A percentile compares a stretch with the other conserved stretches of the same genome.
Evolutionary conservation across 2,888 invertebrate species (phyloP).

Genomic region (Campoletis raptor): DNA sequence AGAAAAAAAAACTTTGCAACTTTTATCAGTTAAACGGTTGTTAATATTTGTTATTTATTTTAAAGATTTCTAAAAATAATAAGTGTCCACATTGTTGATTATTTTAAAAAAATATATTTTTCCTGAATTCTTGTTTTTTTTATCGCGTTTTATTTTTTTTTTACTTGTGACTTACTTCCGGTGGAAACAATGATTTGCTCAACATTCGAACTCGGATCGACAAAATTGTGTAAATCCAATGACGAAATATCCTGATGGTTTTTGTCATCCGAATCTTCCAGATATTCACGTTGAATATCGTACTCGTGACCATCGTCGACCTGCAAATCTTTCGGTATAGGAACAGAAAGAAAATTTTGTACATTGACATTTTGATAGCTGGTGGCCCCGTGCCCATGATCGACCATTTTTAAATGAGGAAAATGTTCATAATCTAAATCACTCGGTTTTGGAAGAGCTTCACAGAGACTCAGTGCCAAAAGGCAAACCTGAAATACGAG

Average conservation of each 20-base stretch:
- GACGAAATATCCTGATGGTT: slow-evolving; percentile 17
- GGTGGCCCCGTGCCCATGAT: slow-evolving; percentile 80
- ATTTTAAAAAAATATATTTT: neutral
- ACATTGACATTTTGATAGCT: slow-evolving; percentile 81
- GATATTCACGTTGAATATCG: slow-evolving; percentile 53
- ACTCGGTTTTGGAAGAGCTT: slow-evolving; percentile 76
- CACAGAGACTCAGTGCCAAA: slow-evolving; percentile 68
- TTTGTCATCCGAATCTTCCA: slow-evolving; percentile 50
- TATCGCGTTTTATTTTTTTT: neutral
- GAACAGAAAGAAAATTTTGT: slow-evolving; percentile 76
- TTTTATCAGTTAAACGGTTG: too few relatives aligned
- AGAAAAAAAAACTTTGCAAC: too few relatives aligned
- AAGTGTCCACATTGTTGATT: neutral
- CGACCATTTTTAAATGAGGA: slow-evolving; percentile 76
- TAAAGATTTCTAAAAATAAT: too few relatives aligned
- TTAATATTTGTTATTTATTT: too few relatives aligned
- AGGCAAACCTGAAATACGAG: slow-evolving; percentile 74
- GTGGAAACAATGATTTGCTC: slow-evolving; percentile 63
- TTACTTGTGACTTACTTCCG: slow-evolving; percentile 57
- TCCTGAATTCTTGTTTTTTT: neutral
- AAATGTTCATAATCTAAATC: slow-evolving; percentile 70
- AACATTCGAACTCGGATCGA: neutral
- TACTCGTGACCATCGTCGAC: slow-evolving; percentile 66
- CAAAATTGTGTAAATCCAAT: slow-evolving; percentile 25
- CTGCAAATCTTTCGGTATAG: slow-evolving; percentile 71